Base-by-base conservation (phyloP, 2,888 invertebrate species). In the Trilocha varians region DNA sequence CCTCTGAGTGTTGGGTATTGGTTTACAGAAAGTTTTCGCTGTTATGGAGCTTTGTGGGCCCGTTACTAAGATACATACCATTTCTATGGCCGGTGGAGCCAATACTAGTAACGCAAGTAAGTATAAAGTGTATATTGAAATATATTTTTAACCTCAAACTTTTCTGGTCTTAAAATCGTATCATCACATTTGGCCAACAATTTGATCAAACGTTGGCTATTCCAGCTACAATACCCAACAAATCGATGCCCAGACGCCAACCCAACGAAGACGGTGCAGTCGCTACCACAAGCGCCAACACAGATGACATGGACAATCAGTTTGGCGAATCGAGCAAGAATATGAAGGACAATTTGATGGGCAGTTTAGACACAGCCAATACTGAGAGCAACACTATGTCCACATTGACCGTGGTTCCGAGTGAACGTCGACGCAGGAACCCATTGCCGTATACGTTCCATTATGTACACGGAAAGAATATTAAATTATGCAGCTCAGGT, bases 21-120 rank as follows among this genome's bases (percentile, higher is more conserved):
- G 25, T 56, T 78, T 72, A 13, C 76, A 91, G 89, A 91, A 91
- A 78, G 90, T 96, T 3, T 95, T 93, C 68, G 95, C 91, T 6
- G 91, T 96, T 2, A 89, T 95, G 50, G 96, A 97, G 66, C 73
- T 97, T 38, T 91, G 89, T 59, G 97, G 97, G 0, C 88, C 90
- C 16, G 92, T 94, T 1, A 90, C 91, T 49, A 91, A 92, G 40
- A 90, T 97, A 4, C 89, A 92, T 52, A 91, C 96, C 0, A 91
- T 93, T 0, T 89, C 91, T 40, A 67, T 69, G 34, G 66, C 67
- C 1, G 48, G 40, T 3, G 66, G 62, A 25, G 49, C 58, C 0
- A 53, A 57, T 6, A 49, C 52, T 0, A 38, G 70, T 13, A 69
- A 68, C 34, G 53, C 64, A 17, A 62, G 67, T 55, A 55, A 60